Percentiles rank a stretch among this genome's conserved stretches.
Evolutionary conservation across 2,888 invertebrate species (phyloP).

Genomic region (Dicyrtoma fusca): DNA sequence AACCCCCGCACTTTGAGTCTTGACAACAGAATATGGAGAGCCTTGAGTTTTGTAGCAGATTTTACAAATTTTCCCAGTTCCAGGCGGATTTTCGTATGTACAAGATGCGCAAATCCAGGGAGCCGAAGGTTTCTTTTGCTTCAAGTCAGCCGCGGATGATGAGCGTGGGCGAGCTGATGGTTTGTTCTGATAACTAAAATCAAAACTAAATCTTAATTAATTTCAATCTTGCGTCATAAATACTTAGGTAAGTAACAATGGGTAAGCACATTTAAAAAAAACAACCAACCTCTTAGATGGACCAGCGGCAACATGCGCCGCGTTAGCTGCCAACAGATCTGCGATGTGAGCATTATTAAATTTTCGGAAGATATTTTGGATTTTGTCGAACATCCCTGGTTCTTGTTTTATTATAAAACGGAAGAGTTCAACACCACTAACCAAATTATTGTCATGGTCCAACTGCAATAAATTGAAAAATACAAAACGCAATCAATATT

Average conservation of each 20-base stretch:
- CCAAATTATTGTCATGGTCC: not conserved
- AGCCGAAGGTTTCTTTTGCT: not conserved
- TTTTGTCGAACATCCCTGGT: not conserved
- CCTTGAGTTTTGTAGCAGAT: constrained; percentile 4
- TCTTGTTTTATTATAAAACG: not conserved
- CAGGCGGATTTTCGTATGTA: constrained; percentile 13
- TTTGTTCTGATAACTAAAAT: not conserved
- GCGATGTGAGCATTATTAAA: constrained; percentile 10
- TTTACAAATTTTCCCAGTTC: constrained; percentile 5
- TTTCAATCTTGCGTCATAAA: not conserved
- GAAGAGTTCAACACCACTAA: constrained; percentile 1
- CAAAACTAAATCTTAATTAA: not conserved
- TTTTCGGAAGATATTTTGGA: not conserved
- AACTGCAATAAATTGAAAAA: constrained; percentile 20
- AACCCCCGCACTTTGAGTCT: not conserved
- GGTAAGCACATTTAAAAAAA: not conserved
- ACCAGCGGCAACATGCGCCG: not conserved
- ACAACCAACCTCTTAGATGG: not conserved
- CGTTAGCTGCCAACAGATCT: not conserved
- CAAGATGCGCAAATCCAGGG: constrained; percentile 22
- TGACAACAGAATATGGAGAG: not conserved
- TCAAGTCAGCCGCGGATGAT: not conserved
- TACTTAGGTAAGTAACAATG: not conserved
- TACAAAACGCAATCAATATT: not conserved
- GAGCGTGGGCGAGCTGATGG: not conserved